A percentile compares a stretch with the other conserved stretches of the same genome.
These are phyloP conservation scores for Dermochelys coriacea DNA, from an alignment of 2,797 vertebrate genomes.

Conservation along the genomic window DNA sequence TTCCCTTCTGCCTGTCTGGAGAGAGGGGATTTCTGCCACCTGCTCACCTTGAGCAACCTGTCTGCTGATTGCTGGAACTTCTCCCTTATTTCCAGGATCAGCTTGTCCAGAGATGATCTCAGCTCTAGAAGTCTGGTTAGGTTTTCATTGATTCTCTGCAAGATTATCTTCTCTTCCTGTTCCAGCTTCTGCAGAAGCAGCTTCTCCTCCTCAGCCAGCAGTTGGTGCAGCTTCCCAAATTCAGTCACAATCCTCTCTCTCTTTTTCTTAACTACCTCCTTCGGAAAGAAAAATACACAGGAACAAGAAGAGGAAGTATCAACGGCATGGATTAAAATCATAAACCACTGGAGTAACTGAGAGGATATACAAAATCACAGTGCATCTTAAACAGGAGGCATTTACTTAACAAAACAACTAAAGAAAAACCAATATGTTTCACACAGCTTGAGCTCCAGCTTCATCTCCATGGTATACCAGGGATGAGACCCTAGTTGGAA, in stretches of 20 bases:
- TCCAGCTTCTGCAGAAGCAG: conserved; percentile 74
- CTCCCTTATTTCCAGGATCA: conserved; percentile 72
- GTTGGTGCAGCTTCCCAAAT: conserved; percentile 77
- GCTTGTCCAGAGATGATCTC: conserved; percentile 51
- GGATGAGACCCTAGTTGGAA: background rate
- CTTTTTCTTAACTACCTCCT: conserved; percentile 76
- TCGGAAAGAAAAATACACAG: background rate
- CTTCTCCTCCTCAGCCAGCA: conserved; percentile 76
- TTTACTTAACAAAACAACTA: background rate
- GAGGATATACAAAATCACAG: background rate
- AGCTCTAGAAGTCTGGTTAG: conserved; percentile 54
- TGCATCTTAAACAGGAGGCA: fast-evolving
- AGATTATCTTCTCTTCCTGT: conserved; percentile 72
- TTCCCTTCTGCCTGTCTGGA: background rate
- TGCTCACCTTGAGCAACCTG: conserved; percentile 75
- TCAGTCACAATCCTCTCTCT: conserved; percentile 72
- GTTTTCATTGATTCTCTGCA: conserved; percentile 69
- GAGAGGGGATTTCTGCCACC: background rate
- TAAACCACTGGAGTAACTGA: background rate
- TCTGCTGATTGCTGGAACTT: conserved; percentile 39
- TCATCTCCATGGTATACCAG: background rate
- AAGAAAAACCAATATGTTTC: background rate
- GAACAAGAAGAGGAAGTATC: fast-evolving
- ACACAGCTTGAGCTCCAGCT: background rate
- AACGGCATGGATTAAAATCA: background rate